Evolutionary conservation across 2,797 vertebrate species (phyloP).

Genomic region (Sarcophilus harrisii): DNA sequence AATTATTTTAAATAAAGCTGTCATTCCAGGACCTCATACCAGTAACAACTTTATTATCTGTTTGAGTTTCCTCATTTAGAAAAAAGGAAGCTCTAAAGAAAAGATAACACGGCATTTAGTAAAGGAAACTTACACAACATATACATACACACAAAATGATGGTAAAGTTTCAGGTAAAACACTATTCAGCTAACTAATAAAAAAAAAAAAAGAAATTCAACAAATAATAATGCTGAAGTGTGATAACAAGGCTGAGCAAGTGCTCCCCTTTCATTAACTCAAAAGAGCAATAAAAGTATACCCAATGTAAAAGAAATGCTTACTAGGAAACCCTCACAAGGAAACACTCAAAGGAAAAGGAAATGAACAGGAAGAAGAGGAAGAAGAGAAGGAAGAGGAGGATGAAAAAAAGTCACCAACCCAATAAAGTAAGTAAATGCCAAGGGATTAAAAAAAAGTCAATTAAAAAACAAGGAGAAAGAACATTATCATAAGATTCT

Average conservation of each 20-base stretch:
- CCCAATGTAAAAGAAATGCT: neutral
- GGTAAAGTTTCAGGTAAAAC: neutral
- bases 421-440: neutral
- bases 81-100: neutral
- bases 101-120: neutral
- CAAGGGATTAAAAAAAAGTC: neutral
- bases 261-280: neutral
- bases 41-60: slow-evolving; percentile 27
- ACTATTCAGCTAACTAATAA: neutral
- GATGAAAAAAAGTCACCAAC: neutral
- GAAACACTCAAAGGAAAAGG: neutral
- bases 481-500: neutral
- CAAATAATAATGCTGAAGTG: neutral
- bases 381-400: neutral
- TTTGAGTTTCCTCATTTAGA: slow-evolving; percentile 5
- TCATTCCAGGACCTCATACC: slow-evolving; percentile 15
- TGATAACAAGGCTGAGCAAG: neutral
- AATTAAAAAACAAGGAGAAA: neutral
- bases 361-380: neutral
- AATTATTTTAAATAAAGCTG: slow-evolving; percentile 19
- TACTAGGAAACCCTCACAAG: neutral
- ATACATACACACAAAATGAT: too few species aligned
- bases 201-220: neutral
- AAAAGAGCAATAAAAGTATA: neutral
- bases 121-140: neutral